phyloP scores from a whole-genome alignment of 2,888 invertebrate genomes.

The Caradrina kadenii region DNA sequence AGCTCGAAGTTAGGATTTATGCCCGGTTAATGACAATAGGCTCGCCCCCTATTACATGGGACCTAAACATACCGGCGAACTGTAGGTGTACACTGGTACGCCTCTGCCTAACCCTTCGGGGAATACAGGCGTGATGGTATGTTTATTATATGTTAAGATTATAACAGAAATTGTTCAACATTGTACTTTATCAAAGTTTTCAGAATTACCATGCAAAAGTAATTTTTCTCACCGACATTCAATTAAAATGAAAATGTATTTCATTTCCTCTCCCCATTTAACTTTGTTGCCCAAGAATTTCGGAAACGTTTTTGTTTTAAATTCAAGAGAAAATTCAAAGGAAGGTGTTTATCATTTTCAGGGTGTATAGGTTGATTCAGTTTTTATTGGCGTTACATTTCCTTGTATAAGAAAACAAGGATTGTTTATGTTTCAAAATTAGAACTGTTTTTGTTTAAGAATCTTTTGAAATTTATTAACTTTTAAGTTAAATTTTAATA shows the following conservation, averaged over 20 bases:
- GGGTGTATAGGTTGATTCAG: slow-evolving; percentile 25
- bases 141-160: no score
- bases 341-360: slow-evolving; percentile 56
- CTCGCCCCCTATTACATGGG: no score
- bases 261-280: slow-evolving; percentile 60
- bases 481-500: slow-evolving; percentile 4
- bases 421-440: slow-evolving; percentile 31
- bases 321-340: slow-evolving; percentile 39
- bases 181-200: neutral
- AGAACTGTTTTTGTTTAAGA: neutral
- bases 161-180: slow-evolving; percentile 1
- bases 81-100: no score
- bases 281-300: slow-evolving; percentile 42
- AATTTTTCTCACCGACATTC: slow-evolving; percentile 47
- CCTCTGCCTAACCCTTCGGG: no score
- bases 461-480: neutral
- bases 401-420: slow-evolving; percentile 36
- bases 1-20: no score
- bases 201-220: slow-evolving; percentile 41
- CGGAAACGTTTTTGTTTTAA: slow-evolving; percentile 44
- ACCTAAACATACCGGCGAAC: no score
- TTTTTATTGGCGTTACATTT: slow-evolving; percentile 48
- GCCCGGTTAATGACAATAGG: no score
- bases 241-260: slow-evolving; percentile 55
- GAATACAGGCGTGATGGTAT: no score